These are phyloP conservation scores for Gymnoscopelus microlampas DNA, from an alignment of 2,797 vertebrate species.

Conservation along the genomic window DNA sequence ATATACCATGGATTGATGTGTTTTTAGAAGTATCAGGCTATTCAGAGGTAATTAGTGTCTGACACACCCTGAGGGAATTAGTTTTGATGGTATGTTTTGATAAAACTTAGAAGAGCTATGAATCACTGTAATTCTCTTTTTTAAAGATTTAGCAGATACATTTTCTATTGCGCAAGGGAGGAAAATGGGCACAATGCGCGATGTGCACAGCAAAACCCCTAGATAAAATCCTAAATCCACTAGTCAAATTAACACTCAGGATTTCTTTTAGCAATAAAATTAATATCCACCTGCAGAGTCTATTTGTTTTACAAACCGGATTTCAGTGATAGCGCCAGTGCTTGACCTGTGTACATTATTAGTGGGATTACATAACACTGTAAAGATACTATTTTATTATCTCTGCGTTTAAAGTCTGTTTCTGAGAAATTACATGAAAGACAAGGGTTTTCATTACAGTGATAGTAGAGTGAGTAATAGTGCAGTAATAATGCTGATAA, in stretches of 20 bases:
- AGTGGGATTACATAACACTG: neutral
- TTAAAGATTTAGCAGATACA: neutral
- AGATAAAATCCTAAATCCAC: too few species aligned
- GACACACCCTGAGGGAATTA: constrained; percentile 7
- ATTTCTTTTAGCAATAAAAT: neutral
- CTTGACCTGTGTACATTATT: neutral
- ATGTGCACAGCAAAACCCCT: too few species aligned
- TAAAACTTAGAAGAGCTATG: neutral
- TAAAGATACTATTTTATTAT: too few species aligned
- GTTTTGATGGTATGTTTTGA: constrained; percentile 25
- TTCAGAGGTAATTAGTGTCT: constrained; percentile 36
- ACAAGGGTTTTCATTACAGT: too few species aligned
- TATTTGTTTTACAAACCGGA: neutral
- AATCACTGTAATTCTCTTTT: neutral
- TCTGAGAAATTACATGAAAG: too few species aligned
- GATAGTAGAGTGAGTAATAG: too few species aligned
- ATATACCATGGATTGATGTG: constrained; percentile 52
- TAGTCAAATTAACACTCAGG: too few species aligned
- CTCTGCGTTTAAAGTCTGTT: too few species aligned
- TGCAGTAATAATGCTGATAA: too few species aligned
- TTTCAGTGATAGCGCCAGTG: neutral
- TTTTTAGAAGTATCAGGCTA: constrained; percentile 42
- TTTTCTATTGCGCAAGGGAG: neutral
- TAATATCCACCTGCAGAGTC: neutral
- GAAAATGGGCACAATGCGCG: neutral